Conservation (phyloP, 37 sponge, comb jelly and placozoan species). For the Corticium candelabrum region DNA sequence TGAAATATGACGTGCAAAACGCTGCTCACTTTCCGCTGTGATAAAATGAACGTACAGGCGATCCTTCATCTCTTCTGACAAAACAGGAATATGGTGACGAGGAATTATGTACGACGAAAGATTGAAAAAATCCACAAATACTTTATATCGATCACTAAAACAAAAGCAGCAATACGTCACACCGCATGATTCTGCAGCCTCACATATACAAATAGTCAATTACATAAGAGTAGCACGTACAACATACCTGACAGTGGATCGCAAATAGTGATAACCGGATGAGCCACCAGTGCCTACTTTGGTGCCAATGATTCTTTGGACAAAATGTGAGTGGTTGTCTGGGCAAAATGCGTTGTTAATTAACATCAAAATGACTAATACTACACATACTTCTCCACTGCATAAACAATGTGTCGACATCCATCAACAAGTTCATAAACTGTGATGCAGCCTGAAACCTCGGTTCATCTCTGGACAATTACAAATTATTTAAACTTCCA, state of each 20-base stretch:
- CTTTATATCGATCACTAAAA: conserved; percentile 44
- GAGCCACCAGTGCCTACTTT: conserved; percentile 50
- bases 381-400: conserved; percentile 44
- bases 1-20: too few species aligned
- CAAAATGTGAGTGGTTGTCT: conserved; percentile 41
- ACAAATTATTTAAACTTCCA: not conserved
- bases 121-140: conserved; percentile 42
- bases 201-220: not conserved
- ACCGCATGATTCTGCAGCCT: too few species aligned
- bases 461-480: conserved; percentile 33
- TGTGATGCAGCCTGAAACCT: conserved; percentile 37
- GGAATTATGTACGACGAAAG: conserved; percentile 35
- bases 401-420: conserved; percentile 36
- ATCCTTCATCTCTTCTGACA: conserved; percentile 17
- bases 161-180: not conserved
- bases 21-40: not conserved
- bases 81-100: conserved; percentile 8
- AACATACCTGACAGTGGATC: conserved; percentile 34
- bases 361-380: not conserved
- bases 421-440: conserved; percentile 25
- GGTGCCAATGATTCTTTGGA: conserved; percentile 42
- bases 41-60: conserved; percentile 1
- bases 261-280: conserved; percentile 44
- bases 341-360: too few species aligned
- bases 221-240: not conserved